Conservation (phyloP, 2,113 vertebrate genomes). For the Gyps fulvus region DNA sequence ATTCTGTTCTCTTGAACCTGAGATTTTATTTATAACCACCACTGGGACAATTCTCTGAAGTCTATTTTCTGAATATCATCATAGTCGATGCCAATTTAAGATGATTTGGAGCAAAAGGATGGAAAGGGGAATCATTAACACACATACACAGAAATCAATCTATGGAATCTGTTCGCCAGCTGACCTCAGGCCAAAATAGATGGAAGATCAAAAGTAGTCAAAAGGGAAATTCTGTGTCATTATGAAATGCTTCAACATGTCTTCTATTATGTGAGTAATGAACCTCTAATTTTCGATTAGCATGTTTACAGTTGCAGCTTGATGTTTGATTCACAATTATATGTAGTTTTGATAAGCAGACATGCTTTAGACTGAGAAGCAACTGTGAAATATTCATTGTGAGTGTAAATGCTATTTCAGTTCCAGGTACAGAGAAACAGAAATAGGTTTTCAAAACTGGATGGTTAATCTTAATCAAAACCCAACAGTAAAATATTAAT, state of each 20-base stretch:
- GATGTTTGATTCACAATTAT: conserved; percentile 37
- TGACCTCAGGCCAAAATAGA: conserved; percentile 69
- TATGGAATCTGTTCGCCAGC: conserved; percentile 52
- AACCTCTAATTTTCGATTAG: conserved; percentile 63
- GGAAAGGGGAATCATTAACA: conserved; percentile 53
- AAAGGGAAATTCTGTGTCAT: conserved; percentile 59
- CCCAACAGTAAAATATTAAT: neutral
- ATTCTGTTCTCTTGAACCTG: neutral
- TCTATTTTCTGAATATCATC: conserved; percentile 32
- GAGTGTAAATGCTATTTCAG: conserved; percentile 48
- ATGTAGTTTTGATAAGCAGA: conserved; percentile 4
- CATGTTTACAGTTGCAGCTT: conserved; percentile 43
- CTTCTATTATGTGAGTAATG: conserved; percentile 61
- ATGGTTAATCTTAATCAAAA: conserved; percentile 30
- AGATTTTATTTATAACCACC: neutral
- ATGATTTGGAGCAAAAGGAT: conserved; percentile 45
- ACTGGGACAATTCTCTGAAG: neutral
- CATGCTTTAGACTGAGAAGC: conserved; percentile 16
- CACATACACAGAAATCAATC: conserved; percentile 49
- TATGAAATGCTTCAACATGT: conserved; percentile 27
- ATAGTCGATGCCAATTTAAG: conserved; percentile 24
- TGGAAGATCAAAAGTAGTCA: conserved; percentile 62
- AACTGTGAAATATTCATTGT: conserved; percentile 19
- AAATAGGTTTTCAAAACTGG: conserved; percentile 9
- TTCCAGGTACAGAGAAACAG: neutral